These are phyloP conservation scores for Falco berigora DNA, from an alignment of 2,797 vertebrate genomes.

Conservation along the genomic window DNA sequence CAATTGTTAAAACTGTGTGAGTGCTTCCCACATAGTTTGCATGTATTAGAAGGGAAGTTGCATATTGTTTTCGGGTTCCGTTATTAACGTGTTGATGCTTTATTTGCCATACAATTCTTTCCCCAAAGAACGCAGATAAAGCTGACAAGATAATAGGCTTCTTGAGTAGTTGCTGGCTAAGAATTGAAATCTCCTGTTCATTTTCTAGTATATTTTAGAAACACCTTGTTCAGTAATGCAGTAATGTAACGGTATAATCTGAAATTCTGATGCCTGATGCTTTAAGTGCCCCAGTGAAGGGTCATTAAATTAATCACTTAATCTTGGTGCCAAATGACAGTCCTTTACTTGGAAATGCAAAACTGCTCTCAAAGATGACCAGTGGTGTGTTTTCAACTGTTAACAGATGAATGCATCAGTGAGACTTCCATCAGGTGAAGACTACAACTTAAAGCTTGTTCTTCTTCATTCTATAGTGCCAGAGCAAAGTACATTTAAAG, in stretches of 20 bases:
- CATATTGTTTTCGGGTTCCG: background rate
- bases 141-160: background rate
- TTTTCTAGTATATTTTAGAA: background rate
- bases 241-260: background rate
- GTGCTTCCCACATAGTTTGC: background rate
- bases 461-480: constrained; percentile 86
- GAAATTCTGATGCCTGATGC: background rate
- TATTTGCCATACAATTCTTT: background rate
- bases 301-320: background rate
- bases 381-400: constrained; percentile 2
- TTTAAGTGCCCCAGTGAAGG: background rate
- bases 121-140: background rate
- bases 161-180: background rate
- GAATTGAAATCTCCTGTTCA: background rate
- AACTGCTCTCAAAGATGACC: background rate
- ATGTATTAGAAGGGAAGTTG: background rate
- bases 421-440: constrained; percentile 82
- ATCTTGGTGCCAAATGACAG: background rate
- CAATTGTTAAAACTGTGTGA: background rate
- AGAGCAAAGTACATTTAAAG: constrained; percentile 89
- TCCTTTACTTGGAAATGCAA: background rate
- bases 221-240: background rate
- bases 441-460: constrained; percentile 80
- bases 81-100: constrained; percentile 1
- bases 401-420: constrained; percentile 81